Conservation (phyloP, 1,140 invertebrate species). For the Theocolax elegans region DNA sequence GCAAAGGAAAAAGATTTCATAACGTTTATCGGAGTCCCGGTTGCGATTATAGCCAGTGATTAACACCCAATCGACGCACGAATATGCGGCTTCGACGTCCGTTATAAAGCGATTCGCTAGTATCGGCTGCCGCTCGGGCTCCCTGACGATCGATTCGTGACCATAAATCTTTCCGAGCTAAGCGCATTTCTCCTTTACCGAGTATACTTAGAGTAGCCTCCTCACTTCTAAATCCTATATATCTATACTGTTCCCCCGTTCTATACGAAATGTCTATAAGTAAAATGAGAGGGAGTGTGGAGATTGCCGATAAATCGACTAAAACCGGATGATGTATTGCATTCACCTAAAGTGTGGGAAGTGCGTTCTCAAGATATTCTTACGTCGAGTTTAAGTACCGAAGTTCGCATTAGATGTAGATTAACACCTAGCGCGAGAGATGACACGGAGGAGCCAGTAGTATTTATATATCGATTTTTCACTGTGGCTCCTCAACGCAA, state of each 20-base stretch:
- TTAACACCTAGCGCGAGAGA: no score
- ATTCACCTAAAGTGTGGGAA: slow-evolving; percentile 17
- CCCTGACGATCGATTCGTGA: slow-evolving; percentile 36
- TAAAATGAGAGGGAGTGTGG: no score
- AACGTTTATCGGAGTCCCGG: slow-evolving; percentile 26
- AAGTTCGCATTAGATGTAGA: no score
- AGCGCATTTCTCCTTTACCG: neutral
- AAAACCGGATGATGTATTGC: slow-evolving; percentile 26
- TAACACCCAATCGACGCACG: slow-evolving; percentile 37
- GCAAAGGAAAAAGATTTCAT: slow-evolving; percentile 28
- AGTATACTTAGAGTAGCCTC: neutral
- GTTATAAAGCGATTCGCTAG: slow-evolving; percentile 25
- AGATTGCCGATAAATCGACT: slow-evolving; percentile 20
- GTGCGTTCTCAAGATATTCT: slow-evolving; percentile 28
- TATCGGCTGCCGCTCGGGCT: neutral
- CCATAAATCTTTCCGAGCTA: slow-evolving; percentile 38
- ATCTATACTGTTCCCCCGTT: neutral
- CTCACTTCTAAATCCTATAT: no score
- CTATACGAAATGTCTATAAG: neutral
- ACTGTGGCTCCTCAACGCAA: no score
- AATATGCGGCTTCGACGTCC: slow-evolving; percentile 22
- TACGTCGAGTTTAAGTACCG: no score
- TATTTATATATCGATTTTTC: no score
- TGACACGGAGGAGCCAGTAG: no score
- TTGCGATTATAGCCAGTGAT: slow-evolving; percentile 33